Evolutionary conservation across 2,113 vertebrate species (phyloP).

Genomic region (Rhodinocichla rosea): DNA sequence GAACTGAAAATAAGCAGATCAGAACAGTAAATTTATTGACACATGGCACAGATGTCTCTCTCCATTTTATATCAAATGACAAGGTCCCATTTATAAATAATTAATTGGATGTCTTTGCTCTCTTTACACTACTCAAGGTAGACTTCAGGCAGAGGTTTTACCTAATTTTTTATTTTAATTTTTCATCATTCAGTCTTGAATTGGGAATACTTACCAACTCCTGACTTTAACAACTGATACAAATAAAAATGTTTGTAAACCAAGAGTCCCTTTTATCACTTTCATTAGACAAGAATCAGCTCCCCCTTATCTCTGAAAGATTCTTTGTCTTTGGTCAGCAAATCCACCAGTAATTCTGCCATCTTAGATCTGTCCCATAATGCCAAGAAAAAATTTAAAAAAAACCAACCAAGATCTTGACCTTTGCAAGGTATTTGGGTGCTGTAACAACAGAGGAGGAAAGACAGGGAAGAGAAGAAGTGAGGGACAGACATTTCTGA

Average conservation of each 20-base stretch:
- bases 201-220: neutral
- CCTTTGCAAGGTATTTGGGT: neutral
- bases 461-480: neutral
- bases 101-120: neutral
- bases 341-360: neutral
- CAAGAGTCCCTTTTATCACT: neutral
- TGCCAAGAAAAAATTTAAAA: neutral
- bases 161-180: neutral
- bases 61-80: neutral
- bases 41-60: neutral
- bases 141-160: neutral
- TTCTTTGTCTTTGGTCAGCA: neutral
- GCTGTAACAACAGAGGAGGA: neutral
- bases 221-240: neutral
- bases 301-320: neutral
- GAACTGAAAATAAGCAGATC: neutral
- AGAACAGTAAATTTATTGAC: neutral
- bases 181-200: neutral
- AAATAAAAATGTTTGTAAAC: neutral
- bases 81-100: neutral
- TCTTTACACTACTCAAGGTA: neutral
- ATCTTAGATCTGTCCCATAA: neutral
- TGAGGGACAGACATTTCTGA: neutral
- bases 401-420: rapidly evolving
- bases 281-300: neutral